phyloP scores from a whole-genome alignment of 2,797 vertebrate genomes.

The Coluber constrictor region DNA sequence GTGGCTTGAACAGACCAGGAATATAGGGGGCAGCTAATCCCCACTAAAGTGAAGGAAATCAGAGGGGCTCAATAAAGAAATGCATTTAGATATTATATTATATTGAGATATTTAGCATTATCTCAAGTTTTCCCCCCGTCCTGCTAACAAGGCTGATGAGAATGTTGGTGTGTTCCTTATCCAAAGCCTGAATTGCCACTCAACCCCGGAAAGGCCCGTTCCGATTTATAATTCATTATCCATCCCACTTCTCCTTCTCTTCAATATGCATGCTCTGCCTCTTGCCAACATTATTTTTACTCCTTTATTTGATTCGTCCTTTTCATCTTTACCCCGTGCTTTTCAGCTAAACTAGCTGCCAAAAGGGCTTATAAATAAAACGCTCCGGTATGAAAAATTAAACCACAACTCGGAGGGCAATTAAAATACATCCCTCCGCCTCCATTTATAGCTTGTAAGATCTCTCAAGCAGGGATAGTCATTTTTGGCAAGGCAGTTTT shows the following conservation, averaged over 20 bases:
- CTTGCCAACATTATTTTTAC: background rate
- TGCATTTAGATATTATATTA: background rate
- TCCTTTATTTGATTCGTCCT: background rate
- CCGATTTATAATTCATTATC: background rate
- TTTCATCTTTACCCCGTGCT: background rate
- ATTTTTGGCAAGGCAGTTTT: background rate
- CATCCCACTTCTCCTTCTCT: background rate
- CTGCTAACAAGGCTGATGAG: background rate
- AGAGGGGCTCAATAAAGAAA: background rate
- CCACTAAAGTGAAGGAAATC: background rate
- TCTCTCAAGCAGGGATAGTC: background rate
- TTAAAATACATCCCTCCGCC: background rate
- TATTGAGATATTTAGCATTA: background rate
- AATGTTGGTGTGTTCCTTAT: background rate
- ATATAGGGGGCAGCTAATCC: background rate
- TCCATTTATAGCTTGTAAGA: background rate
- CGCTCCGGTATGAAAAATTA: background rate
- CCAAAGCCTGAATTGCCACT: background rate
- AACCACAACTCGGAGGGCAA: background rate
- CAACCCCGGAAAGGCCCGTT: background rate
- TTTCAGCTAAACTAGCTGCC: background rate
- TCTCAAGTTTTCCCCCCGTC: background rate
- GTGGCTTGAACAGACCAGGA: background rate
- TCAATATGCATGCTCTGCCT: background rate
- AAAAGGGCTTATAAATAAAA: background rate